Conservation (phyloP, 2,888 invertebrate species). For the Idaea aversata region DNA sequence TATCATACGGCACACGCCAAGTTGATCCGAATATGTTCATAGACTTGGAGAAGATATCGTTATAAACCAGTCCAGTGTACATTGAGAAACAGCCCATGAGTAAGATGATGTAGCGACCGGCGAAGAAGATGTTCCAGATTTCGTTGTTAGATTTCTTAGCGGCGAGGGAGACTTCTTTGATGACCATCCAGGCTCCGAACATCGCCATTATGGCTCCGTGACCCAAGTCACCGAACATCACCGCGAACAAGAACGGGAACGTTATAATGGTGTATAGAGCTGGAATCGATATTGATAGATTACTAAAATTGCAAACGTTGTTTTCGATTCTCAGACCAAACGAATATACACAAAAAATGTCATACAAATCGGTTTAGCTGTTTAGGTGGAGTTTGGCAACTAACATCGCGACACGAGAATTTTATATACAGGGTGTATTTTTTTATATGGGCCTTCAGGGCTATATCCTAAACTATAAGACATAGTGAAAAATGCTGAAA, state of each 20-base stretch:
- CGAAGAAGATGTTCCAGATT: constrained; percentile 99
- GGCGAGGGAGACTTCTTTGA: constrained; percentile 87
- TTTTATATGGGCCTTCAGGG: too few relatives aligned
- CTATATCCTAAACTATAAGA: too few relatives aligned
- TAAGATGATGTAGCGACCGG: constrained; percentile 97
- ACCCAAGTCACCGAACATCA: constrained; percentile 98
- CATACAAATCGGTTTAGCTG: too few relatives aligned
- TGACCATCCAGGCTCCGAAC: constrained; percentile 90
- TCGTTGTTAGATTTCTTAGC: constrained; percentile 86
- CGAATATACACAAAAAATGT: too few relatives aligned
- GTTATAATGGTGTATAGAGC: constrained; percentile 93
- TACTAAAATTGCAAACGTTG: too few relatives aligned
- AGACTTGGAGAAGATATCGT: constrained; percentile 98
- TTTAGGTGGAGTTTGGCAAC: too few relatives aligned
- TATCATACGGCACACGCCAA: constrained; percentile 85
- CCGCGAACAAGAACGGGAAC: constrained; percentile 96
- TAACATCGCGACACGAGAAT: too few relatives aligned
- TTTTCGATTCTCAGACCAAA: too few relatives aligned
- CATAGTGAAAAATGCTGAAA: too few relatives aligned
- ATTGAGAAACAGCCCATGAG: constrained; percentile 99
- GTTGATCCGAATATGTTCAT: constrained; percentile 96
- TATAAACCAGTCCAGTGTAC: constrained; percentile 98
- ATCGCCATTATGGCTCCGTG: constrained; percentile 92
- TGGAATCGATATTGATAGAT: constrained; percentile 51
- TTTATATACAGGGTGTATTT: too few relatives aligned